Conservation (phyloP, 64 coral and sea anemone species). For the Catalaphyllia jardinei region DNA sequence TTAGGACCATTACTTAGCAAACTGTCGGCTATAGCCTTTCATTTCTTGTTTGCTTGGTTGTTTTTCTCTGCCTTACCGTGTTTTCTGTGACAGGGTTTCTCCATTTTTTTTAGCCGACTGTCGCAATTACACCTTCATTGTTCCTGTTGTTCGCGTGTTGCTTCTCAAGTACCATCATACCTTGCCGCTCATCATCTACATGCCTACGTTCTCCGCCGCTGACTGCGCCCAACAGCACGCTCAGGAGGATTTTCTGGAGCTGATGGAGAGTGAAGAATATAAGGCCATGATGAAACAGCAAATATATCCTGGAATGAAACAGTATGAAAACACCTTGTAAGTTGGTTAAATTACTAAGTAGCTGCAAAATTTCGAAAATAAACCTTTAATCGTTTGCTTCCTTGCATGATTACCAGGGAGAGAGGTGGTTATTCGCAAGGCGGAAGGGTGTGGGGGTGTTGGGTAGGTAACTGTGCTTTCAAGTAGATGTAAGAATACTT, state of each 20-base stretch:
- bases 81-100: too few species aligned
- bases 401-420: too few species aligned
- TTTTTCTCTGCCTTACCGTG: too few species aligned
- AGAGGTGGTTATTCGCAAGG: too few species aligned
- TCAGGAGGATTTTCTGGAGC: constrained; percentile 79
- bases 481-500: too few species aligned
- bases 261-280: constrained; percentile 82
- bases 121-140: constrained; percentile 85
- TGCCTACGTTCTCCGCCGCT: constrained; percentile 73
- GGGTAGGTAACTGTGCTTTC: too few species aligned
- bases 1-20: too few species aligned
- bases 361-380: too few species aligned
- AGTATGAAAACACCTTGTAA: constrained; percentile 87
- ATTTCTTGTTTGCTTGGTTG: too few species aligned
- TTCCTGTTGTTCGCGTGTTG: constrained; percentile 84
- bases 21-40: too few species aligned
- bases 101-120: constrained; percentile 66
- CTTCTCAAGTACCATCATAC: constrained; percentile 75
- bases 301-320: constrained; percentile 85
- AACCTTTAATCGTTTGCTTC: neutral
- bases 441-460: too few species aligned
- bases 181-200: constrained; percentile 87
- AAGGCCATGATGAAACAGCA: constrained; percentile 95
- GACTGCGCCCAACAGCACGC: constrained; percentile 51
- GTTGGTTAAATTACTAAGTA: neutral